Evolutionary conservation across 2,888 invertebrate genomes (phyloP), one percentile per base, ranked within the genome.

Genomic region (Drosophila nigricruria): DNA sequence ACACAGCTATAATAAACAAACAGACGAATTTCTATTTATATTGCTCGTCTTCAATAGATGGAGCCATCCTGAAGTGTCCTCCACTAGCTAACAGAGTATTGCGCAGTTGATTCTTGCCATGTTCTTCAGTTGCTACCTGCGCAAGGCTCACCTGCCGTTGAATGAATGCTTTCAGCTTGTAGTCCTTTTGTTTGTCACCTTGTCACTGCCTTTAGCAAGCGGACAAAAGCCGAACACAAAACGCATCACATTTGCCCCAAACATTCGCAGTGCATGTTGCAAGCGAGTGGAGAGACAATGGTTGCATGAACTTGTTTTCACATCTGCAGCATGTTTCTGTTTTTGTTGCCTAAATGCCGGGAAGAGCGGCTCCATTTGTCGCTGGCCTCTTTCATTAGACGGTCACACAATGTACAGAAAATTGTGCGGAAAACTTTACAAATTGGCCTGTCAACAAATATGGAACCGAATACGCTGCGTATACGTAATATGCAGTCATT

Each of bases 371-470:
- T 30, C 30, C 30, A 30, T 30, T 30, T 30, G 30, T 45, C 23
- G 63, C 47, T 50, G 43, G 40, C 18, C 49, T 30, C 69, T 53
- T 73, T 81, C 77, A 84, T 81, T 69, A 34, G 34, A 18, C 40
- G 36, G 20, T 23, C 32, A 60, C 70, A 67, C 53, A 53, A 53
- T 53, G 38, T 63, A 50, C 14, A 20, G 23, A 65, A 73, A 64
- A 68, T 61, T 54, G 78, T 36, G 65, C 87, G 74, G 79, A 84
- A 87, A 78, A 78, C 73, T 87, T 83, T 75, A 72, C 83, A 84
- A 84, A 36, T 89, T 84, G 84, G 88, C 84, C 71, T 72, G 89
- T 72, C 74, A 74, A 80, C 87, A 81, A 83, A 77, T 60, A 54
- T 67, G 69, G 70, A 60, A 20, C 40, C 60, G 72, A 66, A 56